Conservation (phyloP, 2,888 invertebrate genomes). For the Aleiodes testaceus region DNA sequence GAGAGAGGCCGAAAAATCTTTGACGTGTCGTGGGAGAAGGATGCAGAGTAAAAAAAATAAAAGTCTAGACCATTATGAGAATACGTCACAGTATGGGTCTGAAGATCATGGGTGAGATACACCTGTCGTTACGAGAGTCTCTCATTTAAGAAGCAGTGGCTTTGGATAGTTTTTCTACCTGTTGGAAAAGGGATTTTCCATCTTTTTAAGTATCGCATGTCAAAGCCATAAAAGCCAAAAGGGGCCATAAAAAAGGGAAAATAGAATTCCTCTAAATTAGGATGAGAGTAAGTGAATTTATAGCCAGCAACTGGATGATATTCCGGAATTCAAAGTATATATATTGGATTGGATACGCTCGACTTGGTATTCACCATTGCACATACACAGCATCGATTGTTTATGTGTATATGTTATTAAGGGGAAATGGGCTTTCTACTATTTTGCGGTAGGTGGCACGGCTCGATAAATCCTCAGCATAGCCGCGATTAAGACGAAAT, state of each 20-base stretch:
- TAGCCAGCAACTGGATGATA: slow-evolving; percentile 19
- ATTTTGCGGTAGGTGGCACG: slow-evolving; percentile 46
- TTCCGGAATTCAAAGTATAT: not conserved
- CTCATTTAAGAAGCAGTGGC: not conserved
- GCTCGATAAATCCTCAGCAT: slow-evolving; percentile 27
- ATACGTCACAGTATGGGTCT: slow-evolving; percentile 30
- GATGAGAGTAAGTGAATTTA: slow-evolving; percentile 23
- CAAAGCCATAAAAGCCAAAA: slow-evolving; percentile 16
- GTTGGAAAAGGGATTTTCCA: slow-evolving; percentile 29
- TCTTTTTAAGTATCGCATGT: slow-evolving; percentile 14
- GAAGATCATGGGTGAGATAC: slow-evolving; percentile 21
- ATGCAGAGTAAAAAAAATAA: not conserved
- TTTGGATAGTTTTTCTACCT: slow-evolving; percentile 17
- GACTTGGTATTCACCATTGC: slow-evolving; percentile 24
- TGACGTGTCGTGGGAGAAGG: not conserved
- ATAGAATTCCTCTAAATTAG: slow-evolving; percentile 7
- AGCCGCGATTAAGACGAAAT: slow-evolving; percentile 50
- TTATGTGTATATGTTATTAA: not conserved
- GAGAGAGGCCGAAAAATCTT: not conserved
- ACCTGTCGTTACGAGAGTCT: slow-evolving; percentile 6
- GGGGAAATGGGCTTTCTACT: slow-evolving; percentile 46
- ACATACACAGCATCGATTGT: not conserved
- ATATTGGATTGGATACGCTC: slow-evolving; percentile 29
- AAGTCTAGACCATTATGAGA: slow-evolving; percentile 30
- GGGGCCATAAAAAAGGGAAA: not conserved